Base-by-base conservation (phyloP, 2,888 invertebrate genomes). In the Dynastes maya region DNA sequence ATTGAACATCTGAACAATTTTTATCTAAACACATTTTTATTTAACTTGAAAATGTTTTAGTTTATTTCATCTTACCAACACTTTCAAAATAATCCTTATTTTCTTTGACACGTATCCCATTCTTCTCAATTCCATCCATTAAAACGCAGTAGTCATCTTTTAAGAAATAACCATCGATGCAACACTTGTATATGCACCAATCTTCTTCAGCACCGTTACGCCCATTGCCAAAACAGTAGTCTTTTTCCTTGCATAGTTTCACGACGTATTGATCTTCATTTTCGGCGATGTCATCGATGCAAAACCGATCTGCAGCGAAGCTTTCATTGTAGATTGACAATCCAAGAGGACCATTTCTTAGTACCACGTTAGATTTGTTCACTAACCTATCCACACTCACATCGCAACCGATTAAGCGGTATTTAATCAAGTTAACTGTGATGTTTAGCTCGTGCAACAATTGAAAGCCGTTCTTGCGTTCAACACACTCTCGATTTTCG, bases 141-240 rank as follows among this genome's bases (percentile, higher is more conserved):
- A 45, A 45, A 1, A 11, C 53, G 32, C 70, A 70, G n/a, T 4
- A 11, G 27, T 70, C 29, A 32, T 70, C 70, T 5, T 13, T 27
- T 32, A 70, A 71, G 32, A 37, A 29, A 32, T 55, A 4, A 1
- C 55, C 32, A 32, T 71, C 71, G 1, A 1, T 32, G n/a, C 71
- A 71, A 71, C 71, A 71, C n/a, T 71, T 71, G 9, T 55, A 55
- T 8, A 71, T n/a, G 16, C 71, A 71, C 71, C 71, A 71, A 16
- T 71, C 71, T 11, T 11, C 11, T 45, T 45, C 9, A 11, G 8
- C 45, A 45, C 45, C 9, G 45, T 45, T 45, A 45, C 45, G 45
- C 2, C 45, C 37, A 16, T 32, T 37, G 0, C 22, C 32, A 1
- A 55, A 55, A 55, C 71, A 71, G n/a, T 71, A 71, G 1, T 71